Conservation (phyloP, 2,113 vertebrate genomes). For the Cichladusa arquata region DNA sequence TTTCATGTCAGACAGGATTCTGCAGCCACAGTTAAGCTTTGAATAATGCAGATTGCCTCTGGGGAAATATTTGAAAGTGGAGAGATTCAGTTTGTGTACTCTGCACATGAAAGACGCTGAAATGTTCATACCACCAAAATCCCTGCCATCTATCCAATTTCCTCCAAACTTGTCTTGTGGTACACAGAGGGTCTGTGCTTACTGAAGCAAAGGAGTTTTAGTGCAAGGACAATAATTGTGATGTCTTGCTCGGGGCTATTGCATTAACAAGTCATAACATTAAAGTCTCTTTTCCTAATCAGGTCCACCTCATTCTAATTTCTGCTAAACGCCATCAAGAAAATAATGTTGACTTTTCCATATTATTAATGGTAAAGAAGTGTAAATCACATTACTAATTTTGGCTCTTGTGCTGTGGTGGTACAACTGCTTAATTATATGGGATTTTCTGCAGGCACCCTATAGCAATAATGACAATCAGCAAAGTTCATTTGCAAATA, state of each 20-base stretch:
- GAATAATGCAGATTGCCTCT: slow-evolving; percentile 68
- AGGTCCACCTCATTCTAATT: slow-evolving; percentile 47
- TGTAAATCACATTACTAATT: slow-evolving; percentile 42
- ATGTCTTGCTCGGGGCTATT: slow-evolving; percentile 54
- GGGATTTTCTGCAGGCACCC: slow-evolving; percentile 11
- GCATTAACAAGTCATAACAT: slow-evolving; percentile 51
- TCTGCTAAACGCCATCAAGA: slow-evolving; percentile 18
- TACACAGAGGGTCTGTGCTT: slow-evolving; percentile 46
- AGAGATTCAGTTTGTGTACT: slow-evolving; percentile 66
- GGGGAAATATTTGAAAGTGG: slow-evolving; percentile 64
- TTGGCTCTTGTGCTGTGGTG: background rate
- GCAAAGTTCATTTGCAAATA: slow-evolving; percentile 18
- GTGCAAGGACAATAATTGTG: slow-evolving; percentile 48
- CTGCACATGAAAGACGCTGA: slow-evolving; percentile 60
- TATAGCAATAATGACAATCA: slow-evolving; percentile 27
- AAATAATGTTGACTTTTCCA: slow-evolving; percentile 31
- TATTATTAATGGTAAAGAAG: slow-evolving; percentile 32
- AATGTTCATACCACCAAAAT: slow-evolving; percentile 52
- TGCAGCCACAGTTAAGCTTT: slow-evolving; percentile 59
- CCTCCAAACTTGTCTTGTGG: slow-evolving; percentile 37
- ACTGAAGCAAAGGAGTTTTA: slow-evolving; percentile 66
- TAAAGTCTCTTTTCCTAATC: slow-evolving; percentile 35
- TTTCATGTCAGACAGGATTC: slow-evolving; percentile 61
- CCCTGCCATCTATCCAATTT: slow-evolving; percentile 60
- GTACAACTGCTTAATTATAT: slow-evolving; percentile 8